Percentiles rank a stretch among this genome's conserved stretches.
These are phyloP conservation scores for Drosophila kanapiae DNA, from an alignment of 1,140 invertebrate species.

Conservation along the genomic window DNA sequence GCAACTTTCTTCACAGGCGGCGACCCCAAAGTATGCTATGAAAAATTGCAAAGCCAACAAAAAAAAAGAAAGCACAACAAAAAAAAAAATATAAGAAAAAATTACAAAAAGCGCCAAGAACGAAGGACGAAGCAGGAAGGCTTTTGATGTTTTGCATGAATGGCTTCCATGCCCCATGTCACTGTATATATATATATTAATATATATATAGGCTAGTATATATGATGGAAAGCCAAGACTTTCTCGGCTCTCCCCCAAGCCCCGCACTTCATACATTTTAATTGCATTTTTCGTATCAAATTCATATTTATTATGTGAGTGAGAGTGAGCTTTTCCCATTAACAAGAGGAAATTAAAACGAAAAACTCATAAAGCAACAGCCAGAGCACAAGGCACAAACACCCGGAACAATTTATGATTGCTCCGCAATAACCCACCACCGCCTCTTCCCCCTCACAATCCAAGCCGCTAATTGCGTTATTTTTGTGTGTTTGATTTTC, in stretches of 20 bases:
- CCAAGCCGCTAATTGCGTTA: conserved; percentile 72
- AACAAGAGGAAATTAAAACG: conserved; percentile 78
- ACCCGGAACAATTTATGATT: conserved; percentile 67
- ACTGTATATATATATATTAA: background rate
- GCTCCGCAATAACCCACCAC: conserved; percentile 7
- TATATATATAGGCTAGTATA: background rate
- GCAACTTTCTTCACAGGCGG: conserved; percentile 13
- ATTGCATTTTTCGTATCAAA: conserved; percentile 81
- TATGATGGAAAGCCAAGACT: conserved; percentile 6
- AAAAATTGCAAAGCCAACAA: conserved; percentile 47
- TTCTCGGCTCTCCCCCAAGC: background rate
- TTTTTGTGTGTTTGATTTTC: conserved; percentile 74
- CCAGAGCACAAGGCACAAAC: background rate
- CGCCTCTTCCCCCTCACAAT: background rate
- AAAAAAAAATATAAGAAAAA: background rate
- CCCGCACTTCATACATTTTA: conserved; percentile 66
- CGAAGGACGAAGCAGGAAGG: conserved; percentile 23
- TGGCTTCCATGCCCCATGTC: conserved; percentile 42
- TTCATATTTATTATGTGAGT: conserved; percentile 73
- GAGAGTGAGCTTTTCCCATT: conserved; percentile 65
- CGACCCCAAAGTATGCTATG: conserved; percentile 54
- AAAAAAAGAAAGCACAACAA: conserved; percentile 3
- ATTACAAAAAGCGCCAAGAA: background rate
- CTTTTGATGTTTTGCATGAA: conserved; percentile 81
- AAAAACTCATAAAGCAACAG: conserved; percentile 67